phyloP scores from a whole-genome alignment of 2,113 vertebrate species.

The Acrocephalus arundinaceus region DNA sequence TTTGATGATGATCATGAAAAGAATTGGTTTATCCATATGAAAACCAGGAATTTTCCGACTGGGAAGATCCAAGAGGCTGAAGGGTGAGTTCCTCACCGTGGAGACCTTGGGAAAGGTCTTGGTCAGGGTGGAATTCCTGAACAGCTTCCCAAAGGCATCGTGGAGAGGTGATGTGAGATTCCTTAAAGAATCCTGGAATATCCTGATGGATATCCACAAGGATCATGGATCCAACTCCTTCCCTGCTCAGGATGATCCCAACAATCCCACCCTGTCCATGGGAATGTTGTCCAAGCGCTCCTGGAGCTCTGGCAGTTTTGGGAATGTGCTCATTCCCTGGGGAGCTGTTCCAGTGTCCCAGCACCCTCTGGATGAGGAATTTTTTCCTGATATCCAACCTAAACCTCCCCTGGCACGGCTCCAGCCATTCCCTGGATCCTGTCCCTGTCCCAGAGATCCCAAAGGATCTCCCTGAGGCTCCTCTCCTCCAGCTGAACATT shows the following conservation, averaged over 20 bases:
- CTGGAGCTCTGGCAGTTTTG: neutral
- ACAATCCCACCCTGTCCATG: too few relatives aligned
- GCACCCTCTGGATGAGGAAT: neutral
- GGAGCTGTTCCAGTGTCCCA: neutral
- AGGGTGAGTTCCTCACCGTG: fast-evolving
- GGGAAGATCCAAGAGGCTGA: neutral
- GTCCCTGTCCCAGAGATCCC: too few relatives aligned
- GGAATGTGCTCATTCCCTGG: neutral
- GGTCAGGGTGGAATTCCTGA: neutral
- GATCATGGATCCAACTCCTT: fast-evolving
- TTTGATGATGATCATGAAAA: too few relatives aligned
- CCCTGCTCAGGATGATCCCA: neutral
- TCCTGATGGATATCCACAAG: neutral
- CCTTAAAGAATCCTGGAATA: neutral
- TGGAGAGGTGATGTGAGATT: neutral
- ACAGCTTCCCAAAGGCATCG: neutral
- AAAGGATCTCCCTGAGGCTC: neutral
- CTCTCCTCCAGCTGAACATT: neutral
- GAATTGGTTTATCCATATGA: neutral
- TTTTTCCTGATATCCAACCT: fast-evolving
- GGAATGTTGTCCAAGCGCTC: fast-evolving
- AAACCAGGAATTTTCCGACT: neutral
- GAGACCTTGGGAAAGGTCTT: neutral
- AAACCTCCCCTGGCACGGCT: neutral
- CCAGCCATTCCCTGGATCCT: neutral